phyloP scores from a whole-genome alignment of 2,888 invertebrate genomes.

The Drosophila demipolita region DNA sequence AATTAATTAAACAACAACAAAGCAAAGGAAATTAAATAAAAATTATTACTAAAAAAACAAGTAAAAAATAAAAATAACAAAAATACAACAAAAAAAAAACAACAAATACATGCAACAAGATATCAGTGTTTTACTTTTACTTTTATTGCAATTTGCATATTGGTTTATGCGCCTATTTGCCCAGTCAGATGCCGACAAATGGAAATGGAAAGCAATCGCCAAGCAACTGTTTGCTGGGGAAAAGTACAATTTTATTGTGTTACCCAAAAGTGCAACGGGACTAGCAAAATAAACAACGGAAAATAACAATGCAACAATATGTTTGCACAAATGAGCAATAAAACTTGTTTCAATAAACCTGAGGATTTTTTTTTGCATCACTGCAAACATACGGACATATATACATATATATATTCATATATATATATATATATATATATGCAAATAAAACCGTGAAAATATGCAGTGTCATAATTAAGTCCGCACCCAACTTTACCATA shows the following conservation, averaged over 20 bases:
- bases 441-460: constrained; percentile 51
- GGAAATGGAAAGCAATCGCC: constrained; percentile 21
- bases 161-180: background rate
- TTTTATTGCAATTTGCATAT: constrained; percentile 11
- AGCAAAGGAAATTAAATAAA: constrained; percentile 76
- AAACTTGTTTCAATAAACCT: constrained; percentile 15
- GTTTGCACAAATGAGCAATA: constrained; percentile 54
- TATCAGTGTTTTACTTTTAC: constrained; percentile 43
- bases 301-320: constrained; percentile 14
- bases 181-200: constrained; percentile 17
- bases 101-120: constrained; percentile 59
- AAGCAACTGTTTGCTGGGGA: background rate
- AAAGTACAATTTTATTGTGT: background rate
- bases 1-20: constrained; percentile 81
- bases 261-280: constrained; percentile 9
- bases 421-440: constrained; percentile 9
- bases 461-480: constrained; percentile 69
- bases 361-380: constrained; percentile 15
- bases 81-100: constrained; percentile 45
- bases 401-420: constrained; percentile 1
- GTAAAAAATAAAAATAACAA: constrained; percentile 32
- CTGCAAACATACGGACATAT: constrained; percentile 2
- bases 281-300: constrained; percentile 5
- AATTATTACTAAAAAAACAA: constrained; percentile 75
- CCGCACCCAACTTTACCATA: background rate